Conservation (phyloP, 2,888 invertebrate species). For the Campoplex nolae region DNA sequence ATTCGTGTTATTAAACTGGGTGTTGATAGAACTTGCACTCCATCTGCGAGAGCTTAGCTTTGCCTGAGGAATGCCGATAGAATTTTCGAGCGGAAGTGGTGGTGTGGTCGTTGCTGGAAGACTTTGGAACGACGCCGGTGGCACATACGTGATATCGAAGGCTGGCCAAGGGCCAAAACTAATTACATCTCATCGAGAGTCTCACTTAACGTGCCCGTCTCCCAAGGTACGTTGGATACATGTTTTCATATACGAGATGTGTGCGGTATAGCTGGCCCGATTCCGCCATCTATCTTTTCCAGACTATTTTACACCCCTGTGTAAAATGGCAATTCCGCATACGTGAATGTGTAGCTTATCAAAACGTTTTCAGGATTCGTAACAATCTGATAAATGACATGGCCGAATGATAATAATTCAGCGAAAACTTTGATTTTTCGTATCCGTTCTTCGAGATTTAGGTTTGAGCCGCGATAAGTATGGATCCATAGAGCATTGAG, state of each 20-base stretch:
- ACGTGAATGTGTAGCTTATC: not conserved
- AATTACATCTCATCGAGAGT: conserved; percentile 65
- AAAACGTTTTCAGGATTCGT: not conserved
- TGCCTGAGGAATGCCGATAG: conserved; percentile 19
- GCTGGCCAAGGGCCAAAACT: conserved; percentile 65
- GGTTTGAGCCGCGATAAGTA: not conserved
- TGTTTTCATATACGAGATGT: not conserved
- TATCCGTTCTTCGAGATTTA: not conserved
- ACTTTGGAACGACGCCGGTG: conserved; percentile 55
- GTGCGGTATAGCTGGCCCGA: conserved; percentile 26
- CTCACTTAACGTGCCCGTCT: conserved; percentile 54
- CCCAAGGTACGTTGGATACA: not conserved
- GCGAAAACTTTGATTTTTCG: too few relatives aligned
- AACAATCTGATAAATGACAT: not conserved
- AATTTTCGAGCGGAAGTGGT: not conserved
- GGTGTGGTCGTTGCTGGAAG: conserved; percentile 2
- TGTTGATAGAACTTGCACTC: conserved; percentile 12
- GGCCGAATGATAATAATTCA: not conserved
- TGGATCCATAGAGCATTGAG: not conserved
- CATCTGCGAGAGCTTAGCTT: not conserved
- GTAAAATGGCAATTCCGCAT: not conserved
- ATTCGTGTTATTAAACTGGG: not conserved
- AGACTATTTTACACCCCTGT: not conserved
- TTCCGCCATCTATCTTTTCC: conserved; percentile 18
- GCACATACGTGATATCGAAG: conserved; percentile 60